phyloP scores from a whole-genome alignment of 2,888 invertebrate species.

The Euproctis similis region DNA sequence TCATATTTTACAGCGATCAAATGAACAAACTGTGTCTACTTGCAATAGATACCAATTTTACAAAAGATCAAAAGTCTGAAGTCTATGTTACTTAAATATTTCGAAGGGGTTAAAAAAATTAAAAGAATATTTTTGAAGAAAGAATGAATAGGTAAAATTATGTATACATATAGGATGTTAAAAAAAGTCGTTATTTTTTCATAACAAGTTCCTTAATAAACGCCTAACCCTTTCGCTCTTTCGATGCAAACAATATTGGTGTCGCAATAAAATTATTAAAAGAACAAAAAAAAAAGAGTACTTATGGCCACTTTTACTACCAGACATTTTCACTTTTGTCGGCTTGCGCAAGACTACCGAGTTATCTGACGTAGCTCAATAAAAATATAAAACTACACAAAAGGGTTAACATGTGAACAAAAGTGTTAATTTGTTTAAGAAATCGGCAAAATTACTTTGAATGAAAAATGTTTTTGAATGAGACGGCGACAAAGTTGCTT shows the following conservation, averaged over 20 bases:
- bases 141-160: background rate
- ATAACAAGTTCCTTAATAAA: conserved; percentile 4
- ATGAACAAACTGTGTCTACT: no score
- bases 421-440: conserved; percentile 64
- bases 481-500: conserved; percentile 8
- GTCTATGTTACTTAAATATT: conserved; percentile 3
- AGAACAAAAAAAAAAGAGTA: conserved; percentile 21
- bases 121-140: no score
- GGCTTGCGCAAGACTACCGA: conserved; percentile 48
- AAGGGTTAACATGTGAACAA: conserved; percentile 58
- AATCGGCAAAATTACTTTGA: conserved; percentile 31
- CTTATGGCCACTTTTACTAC: conserved; percentile 52
- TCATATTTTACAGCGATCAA: no score
- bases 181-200: no score
- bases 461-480: conserved; percentile 20
- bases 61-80: no score
- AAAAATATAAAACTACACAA: conserved; percentile 59
- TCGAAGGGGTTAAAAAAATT: no score
- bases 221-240: conserved; percentile 26
- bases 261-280: conserved; percentile 24
- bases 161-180: no score
- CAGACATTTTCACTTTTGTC: conserved; percentile 68
- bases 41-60: no score
- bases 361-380: conserved; percentile 35
- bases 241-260: conserved; percentile 24